Evolutionary conservation across 2,797 vertebrate genomes (phyloP).

Genomic region (Eurystomus glaucurus): DNA sequence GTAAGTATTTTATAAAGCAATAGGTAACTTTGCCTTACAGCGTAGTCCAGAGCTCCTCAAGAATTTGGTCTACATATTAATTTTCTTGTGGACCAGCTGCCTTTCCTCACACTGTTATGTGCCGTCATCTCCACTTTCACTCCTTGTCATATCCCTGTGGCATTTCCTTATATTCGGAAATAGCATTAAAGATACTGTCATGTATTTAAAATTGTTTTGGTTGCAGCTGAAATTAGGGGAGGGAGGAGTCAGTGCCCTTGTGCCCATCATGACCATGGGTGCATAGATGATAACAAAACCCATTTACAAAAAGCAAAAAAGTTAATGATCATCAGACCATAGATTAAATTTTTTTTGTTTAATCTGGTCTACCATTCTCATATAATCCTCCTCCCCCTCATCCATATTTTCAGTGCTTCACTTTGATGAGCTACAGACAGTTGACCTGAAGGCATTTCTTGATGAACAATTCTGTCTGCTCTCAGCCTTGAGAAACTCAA

Average conservation of each 20-base stretch:
- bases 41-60: neutral
- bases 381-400: neutral
- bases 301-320: neutral
- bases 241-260: neutral
- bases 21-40: neutral
- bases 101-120: neutral
- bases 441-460: constrained; percentile 63
- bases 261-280: neutral
- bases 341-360: neutral
- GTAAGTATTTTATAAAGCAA: neutral
- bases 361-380: neutral
- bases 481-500: constrained; percentile 64
- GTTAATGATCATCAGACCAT: neutral
- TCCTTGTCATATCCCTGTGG: neutral
- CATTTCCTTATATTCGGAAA: neutral
- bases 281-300: neutral
- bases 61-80: neutral
- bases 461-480: constrained; percentile 63
- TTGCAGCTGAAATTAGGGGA: neutral
- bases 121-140: neutral
- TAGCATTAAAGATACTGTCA: neutral
- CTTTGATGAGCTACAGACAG: constrained; percentile 49
- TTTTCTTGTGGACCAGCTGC: neutral
- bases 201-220: neutral
- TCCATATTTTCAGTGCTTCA: constrained; percentile 19